Evolutionary conservation across 2,797 vertebrate species (phyloP).

Genomic region (Microhierax caerulescens): DNA sequence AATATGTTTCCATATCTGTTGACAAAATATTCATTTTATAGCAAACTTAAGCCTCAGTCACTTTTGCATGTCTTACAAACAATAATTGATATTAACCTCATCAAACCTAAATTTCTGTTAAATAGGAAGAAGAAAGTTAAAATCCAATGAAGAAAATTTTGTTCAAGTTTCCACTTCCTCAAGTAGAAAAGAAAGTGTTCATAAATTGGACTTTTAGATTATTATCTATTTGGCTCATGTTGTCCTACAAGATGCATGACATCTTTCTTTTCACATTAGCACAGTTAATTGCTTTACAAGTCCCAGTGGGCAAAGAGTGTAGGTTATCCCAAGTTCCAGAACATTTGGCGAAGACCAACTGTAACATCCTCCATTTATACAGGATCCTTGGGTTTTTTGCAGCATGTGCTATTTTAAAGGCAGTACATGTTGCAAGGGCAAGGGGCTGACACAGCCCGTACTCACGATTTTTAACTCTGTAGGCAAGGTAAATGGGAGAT

Average conservation of each 20-base stretch:
- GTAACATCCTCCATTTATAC: neutral
- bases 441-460: neutral
- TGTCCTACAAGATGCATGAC: neutral
- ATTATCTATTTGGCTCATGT: neutral
- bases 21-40: neutral
- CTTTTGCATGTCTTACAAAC: neutral
- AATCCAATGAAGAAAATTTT: neutral
- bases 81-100: neutral
- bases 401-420: neutral
- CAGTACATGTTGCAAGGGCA: neutral
- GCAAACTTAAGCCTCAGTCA: neutral
- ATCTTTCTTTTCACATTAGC: neutral
- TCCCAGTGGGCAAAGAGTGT: neutral
- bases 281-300: neutral
- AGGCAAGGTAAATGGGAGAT: neutral
- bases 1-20: neutral
- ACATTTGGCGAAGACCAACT: neutral
- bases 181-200: neutral
- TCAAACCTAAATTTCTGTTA: neutral
- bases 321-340: neutral
- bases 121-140: neutral
- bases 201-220: neutral
- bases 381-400: neutral
- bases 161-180: neutral
- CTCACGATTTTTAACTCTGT: neutral